Base-by-base conservation (phyloP, 2,113 vertebrate species). In the Harpagus bidentatus region DNA sequence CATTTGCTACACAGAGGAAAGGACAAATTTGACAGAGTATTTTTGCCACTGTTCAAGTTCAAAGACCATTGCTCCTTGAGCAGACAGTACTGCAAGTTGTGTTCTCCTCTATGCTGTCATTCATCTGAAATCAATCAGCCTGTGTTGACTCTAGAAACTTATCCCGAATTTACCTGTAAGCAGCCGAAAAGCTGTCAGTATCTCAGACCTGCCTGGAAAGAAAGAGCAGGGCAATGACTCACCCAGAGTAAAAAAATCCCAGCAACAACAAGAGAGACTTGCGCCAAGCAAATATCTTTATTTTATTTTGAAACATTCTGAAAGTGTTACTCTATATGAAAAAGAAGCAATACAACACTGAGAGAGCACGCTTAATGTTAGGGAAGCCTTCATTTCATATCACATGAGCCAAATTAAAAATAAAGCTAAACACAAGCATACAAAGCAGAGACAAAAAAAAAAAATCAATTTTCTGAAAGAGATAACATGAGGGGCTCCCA, bases 381-480 rank as follows among this genome's bases (percentile, higher is more conserved):
- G 93, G 78, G 72, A 94, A 94, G 52, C 47, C 86, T 92, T 78
- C 47, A 6, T 48, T 38, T 76, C 82, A 45, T 80, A 94, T 91
- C 48, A 73, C 90, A 78, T 16, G 62, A 96, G 73, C 78, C 89
- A 89, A 95, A 97, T 96, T 96, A 94, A 95, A 92, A 97, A 97
- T 92, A 98, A 97, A 66, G 88, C 88, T 36, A 63, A 87, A 88
- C 63, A 61, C 18, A 59, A 93, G 65, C 38, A 80, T 86, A 94
- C 72, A 73, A 96, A 97, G 62, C 13, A 0, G 88, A 94, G 91
- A 94, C 82, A 16, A 53, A 52, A 52, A 28, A 95, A 97, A 86
- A 94, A 96, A 97, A 97, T 96, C 97, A 93, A 93, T 98, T 97
- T 97, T 79, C 95, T 97, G 95, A 69, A 95, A 94, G 88, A 91